phyloP scores from a whole-genome alignment of 2,113 vertebrate genomes.

The Cairina moschata region DNA sequence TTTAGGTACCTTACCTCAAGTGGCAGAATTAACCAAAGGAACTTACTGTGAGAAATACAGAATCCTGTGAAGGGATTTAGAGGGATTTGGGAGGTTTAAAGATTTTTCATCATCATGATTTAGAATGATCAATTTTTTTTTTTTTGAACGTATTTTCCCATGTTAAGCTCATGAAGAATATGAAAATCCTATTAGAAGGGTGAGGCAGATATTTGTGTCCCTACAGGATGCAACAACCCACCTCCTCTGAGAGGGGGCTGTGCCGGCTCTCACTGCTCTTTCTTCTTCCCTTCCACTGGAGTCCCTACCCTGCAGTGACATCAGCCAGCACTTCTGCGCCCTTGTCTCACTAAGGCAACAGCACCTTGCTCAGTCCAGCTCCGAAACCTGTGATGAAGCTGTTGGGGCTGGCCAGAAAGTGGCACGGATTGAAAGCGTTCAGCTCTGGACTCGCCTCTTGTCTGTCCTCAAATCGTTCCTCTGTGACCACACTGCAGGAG shows the following conservation, averaged over 20 bases:
- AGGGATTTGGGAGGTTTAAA: slow-evolving; percentile 55
- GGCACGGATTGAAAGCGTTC: neutral
- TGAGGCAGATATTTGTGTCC: slow-evolving; percentile 23
- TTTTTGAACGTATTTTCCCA: slow-evolving; percentile 49
- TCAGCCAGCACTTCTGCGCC: neutral
- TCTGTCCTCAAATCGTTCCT: neutral
- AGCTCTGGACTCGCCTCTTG: neutral
- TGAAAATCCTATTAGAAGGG: slow-evolving; percentile 49
- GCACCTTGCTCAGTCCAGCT: neutral
- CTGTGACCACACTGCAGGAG: neutral
- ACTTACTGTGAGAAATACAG: slow-evolving; percentile 47
- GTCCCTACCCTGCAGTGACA: neutral
- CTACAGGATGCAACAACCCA: neutral
- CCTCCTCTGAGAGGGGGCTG: neutral
- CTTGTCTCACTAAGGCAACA: neutral
- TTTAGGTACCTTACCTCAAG: slow-evolving; percentile 39
- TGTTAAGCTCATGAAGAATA: slow-evolving; percentile 36
- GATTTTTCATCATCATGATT: slow-evolving; percentile 50
- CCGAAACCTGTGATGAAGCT: neutral
- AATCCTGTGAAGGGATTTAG: slow-evolving; percentile 56
- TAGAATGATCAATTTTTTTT: slow-evolving; percentile 24
- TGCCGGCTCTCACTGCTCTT: neutral
- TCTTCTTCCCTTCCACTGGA: neutral
- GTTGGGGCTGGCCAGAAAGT: neutral
- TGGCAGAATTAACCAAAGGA: slow-evolving; percentile 20